Conservation (phyloP, 2,797 vertebrate genomes). For the Gymnothorax reevesii region DNA sequence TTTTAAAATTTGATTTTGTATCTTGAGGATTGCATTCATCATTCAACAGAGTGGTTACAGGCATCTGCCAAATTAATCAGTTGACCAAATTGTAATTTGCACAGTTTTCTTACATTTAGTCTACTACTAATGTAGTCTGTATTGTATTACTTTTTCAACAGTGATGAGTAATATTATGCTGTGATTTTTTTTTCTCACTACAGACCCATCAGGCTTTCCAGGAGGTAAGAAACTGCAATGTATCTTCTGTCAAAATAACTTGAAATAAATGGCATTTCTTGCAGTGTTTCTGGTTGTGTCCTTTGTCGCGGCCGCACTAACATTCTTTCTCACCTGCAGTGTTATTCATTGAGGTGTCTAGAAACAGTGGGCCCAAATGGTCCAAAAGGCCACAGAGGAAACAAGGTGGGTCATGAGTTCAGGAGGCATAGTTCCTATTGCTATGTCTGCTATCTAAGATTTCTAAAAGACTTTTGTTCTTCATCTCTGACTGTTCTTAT, state of each 20-base stretch:
- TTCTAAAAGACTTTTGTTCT: neutral
- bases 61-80: too few species aligned
- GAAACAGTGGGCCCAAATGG: slow-evolving; percentile 81
- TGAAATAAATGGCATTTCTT: neutral
- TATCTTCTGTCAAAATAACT: neutral
- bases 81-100: too few species aligned
- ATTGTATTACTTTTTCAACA: neutral
- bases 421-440: neutral
- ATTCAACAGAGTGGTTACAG: too few species aligned
- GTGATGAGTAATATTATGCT: neutral
- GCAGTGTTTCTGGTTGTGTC: neutral
- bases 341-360: slow-evolving; percentile 85
- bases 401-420: slow-evolving; percentile 79
- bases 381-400: slow-evolving; percentile 84
- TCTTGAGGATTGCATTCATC: too few species aligned
- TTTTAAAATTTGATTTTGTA: too few species aligned
- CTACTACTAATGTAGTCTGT: neutral
- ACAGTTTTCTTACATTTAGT: neutral
- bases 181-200: neutral
- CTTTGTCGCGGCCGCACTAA: neutral
- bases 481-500: slow-evolving; percentile 37
- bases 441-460: neutral
- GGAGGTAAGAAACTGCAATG: slow-evolving; percentile 2
- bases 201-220: slow-evolving; percentile 11
- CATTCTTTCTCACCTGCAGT: slow-evolving; percentile 66